Percentiles rank a stretch among this genome's conserved stretches.
Conservation (phyloP, 2,113 vertebrate species). For the Heloderma charlesbogerti region DNA sequence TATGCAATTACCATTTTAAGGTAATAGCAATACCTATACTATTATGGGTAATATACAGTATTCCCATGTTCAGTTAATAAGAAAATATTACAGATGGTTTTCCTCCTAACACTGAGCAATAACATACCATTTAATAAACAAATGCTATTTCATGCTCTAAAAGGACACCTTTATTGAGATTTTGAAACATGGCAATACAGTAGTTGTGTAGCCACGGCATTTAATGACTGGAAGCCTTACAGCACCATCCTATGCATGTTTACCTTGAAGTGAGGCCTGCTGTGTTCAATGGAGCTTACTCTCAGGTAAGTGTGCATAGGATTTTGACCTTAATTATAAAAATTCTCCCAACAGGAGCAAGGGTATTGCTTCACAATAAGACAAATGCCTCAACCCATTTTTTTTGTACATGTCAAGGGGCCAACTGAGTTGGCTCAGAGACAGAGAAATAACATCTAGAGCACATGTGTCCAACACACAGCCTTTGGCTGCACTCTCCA, state of each 20-base stretch:
- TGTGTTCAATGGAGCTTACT: no score
- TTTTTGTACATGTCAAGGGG: background rate
- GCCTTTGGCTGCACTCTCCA: no score
- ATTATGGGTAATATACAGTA: background rate
- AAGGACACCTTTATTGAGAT: background rate
- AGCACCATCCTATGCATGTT: background rate
- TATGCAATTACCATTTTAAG: background rate
- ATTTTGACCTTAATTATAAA: background rate
- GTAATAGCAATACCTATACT: no score
- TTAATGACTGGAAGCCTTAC: background rate
- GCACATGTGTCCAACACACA: no score
- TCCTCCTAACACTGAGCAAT: background rate
- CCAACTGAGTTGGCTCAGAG: background rate
- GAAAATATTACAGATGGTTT: background rate
- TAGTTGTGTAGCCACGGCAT: background rate
- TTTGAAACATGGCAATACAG: background rate
- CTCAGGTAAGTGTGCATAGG: no score
- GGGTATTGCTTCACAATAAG: background rate
- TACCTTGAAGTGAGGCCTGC: background rate
- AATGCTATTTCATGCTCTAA: background rate
- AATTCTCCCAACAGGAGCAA: background rate
- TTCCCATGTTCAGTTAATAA: background rate
- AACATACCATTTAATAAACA: background rate
- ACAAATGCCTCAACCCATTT: background rate
- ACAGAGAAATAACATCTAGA: background rate